A percentile compares a stretch with the other conserved stretches of the same genome.
These are phyloP conservation scores for Enoplosus armatus DNA, from an alignment of 2,797 vertebrate genomes.

Conservation along the genomic window DNA sequence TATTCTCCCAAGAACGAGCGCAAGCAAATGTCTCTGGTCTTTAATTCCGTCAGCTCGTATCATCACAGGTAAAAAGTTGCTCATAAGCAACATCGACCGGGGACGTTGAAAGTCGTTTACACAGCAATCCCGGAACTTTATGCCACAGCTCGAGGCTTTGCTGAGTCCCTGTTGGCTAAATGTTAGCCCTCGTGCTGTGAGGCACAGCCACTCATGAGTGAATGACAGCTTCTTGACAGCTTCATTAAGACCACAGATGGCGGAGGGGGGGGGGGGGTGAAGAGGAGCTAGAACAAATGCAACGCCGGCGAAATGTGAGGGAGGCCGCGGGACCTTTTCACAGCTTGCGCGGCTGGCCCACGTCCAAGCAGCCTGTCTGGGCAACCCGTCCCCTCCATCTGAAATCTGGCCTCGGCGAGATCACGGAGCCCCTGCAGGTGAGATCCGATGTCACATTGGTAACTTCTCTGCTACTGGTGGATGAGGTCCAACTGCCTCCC, in stretches of 20 bases:
- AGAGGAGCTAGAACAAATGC: slow-evolving; percentile 78
- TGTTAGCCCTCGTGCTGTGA: slow-evolving; percentile 56
- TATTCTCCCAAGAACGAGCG: slow-evolving; percentile 1
- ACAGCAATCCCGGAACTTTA: slow-evolving; percentile 48
- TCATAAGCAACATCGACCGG: neutral
- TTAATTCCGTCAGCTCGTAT: slow-evolving; percentile 6
- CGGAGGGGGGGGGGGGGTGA: slow-evolving; percentile 55
- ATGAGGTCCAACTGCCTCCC: slow-evolving; percentile 32
- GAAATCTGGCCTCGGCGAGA: slow-evolving; percentile 61
- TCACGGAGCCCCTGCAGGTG: slow-evolving; percentile 65
- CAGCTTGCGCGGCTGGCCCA: slow-evolving; percentile 75
- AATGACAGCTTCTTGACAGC: slow-evolving; percentile 81
- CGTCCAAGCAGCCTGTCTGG: slow-evolving; percentile 72
- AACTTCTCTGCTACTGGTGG: slow-evolving; percentile 33
- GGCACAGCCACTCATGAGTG: slow-evolving; percentile 74
- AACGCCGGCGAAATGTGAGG: slow-evolving; percentile 68
- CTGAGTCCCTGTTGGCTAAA: slow-evolving; percentile 60
- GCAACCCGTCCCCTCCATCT: slow-evolving; percentile 49
- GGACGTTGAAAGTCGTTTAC: slow-evolving; percentile 34
- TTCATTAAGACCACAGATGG: slow-evolving; percentile 85
- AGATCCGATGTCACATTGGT: slow-evolving; percentile 46
- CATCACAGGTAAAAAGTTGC: slow-evolving; percentile 40
- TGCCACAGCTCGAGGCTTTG: slow-evolving; percentile 42
- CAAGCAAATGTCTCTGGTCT: slow-evolving; percentile 10
- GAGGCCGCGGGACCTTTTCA: slow-evolving; percentile 78